phyloP scores from a whole-genome alignment of 2,797 vertebrate genomes.

The Pampus argenteus region DNA sequence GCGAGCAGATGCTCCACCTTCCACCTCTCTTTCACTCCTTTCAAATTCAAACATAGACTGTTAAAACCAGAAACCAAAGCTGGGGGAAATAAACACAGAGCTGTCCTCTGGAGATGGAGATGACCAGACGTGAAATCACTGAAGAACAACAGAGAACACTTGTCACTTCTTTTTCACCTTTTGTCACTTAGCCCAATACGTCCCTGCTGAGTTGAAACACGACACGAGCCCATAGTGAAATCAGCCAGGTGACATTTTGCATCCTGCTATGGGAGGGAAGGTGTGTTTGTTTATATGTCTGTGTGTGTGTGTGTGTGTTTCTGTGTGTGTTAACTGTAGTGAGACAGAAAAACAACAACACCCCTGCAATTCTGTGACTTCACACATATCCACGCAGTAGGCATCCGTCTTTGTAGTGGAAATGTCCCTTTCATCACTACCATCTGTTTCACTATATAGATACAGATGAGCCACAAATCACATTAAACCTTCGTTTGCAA shows the following conservation, averaged over 20 bases:
- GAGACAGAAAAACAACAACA: too few relatives aligned
- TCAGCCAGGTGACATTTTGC: slow-evolving; percentile 36
- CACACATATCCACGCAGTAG: slow-evolving; percentile 4
- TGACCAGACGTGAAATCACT: neutral
- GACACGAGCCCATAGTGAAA: slow-evolving; percentile 22
- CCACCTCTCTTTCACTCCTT: slow-evolving; percentile 30
- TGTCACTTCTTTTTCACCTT: slow-evolving; percentile 15
- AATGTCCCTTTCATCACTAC: neutral
- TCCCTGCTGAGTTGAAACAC: slow-evolving; percentile 45
- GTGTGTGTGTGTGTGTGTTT: neutral
- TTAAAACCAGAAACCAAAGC: slow-evolving; percentile 33
- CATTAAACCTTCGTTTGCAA: slow-evolving; percentile 44
- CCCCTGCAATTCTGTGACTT: neutral
- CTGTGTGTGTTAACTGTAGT: neutral
- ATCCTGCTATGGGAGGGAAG: slow-evolving; percentile 1
- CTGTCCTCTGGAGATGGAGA: slow-evolving; percentile 18
- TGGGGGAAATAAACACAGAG: slow-evolving; percentile 15
- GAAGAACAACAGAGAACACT: slow-evolving; percentile 5
- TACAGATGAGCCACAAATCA: slow-evolving; percentile 35
- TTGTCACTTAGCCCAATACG: neutral
- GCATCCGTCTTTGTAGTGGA: slow-evolving; percentile 28
- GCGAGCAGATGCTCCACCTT: slow-evolving; percentile 10
- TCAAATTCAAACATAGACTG: slow-evolving; percentile 25
- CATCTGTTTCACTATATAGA: slow-evolving; percentile 31
- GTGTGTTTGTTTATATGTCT: neutral